phyloP scores from a whole-genome alignment of 2,888 invertebrate genomes.

The Alitta virens region DNA sequence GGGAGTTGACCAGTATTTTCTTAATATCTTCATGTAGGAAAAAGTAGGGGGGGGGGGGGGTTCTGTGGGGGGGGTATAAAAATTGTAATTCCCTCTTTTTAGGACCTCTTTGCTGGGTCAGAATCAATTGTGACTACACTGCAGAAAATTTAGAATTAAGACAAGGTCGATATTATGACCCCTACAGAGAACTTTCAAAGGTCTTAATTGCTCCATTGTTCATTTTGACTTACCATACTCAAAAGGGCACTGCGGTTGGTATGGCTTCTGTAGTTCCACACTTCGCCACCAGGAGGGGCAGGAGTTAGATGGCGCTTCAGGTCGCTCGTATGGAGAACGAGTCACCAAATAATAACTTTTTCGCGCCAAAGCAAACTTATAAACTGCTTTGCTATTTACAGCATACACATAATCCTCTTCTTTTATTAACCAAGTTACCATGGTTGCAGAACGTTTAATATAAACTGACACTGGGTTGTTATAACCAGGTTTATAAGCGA shows the following conservation, averaged over 20 bases:
- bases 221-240: constrained; percentile 13
- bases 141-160: too few relatives aligned
- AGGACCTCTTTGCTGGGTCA: too few relatives aligned
- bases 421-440: constrained; percentile 12
- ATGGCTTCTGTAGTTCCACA: not conserved
- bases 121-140: too few relatives aligned
- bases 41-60: too few relatives aligned
- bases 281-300: constrained; percentile 18
- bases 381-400: not conserved
- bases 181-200: not conserved
- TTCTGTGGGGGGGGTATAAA: too few relatives aligned
- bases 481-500: constrained; percentile 14
- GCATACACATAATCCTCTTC: not conserved
- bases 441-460: not conserved
- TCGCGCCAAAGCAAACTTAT: constrained; percentile 5
- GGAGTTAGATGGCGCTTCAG: not conserved
- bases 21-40: too few relatives aligned
- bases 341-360: constrained; percentile 2
- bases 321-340: constrained; percentile 13
- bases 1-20: too few relatives aligned
- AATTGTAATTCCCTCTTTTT: too few relatives aligned
- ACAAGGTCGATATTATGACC: too few relatives aligned
- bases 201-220: not conserved
- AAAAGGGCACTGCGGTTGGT: constrained; percentile 14
- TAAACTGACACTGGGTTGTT: constrained; percentile 9